Percentiles rank a stretch among this genome's conserved stretches.
Evolutionary conservation across 2,888 invertebrate species (phyloP).

Genomic region (Caenorhabditis plicata): DNA sequence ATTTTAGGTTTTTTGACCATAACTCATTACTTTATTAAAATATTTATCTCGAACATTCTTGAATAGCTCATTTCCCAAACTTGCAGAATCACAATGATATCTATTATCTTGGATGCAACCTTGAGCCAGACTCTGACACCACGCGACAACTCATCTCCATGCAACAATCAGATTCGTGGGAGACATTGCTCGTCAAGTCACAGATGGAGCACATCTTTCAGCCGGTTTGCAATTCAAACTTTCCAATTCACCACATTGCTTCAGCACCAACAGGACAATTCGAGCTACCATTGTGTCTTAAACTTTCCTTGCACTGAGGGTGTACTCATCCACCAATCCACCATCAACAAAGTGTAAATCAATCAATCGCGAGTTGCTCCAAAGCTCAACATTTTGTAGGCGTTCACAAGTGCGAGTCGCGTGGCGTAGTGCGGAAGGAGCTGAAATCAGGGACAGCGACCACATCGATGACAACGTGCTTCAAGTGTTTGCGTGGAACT

Average conservation of each 20-base stretch:
- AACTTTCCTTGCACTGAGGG: conserved; percentile 59
- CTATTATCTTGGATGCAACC: conserved; percentile 49
- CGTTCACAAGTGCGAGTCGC: conserved; percentile 49
- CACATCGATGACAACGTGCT: conserved; percentile 57
- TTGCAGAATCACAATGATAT: conserved; percentile 61
- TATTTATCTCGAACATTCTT: too few species aligned
- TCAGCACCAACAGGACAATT: conserved; percentile 1
- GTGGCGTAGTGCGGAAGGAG: conserved; percentile 56
- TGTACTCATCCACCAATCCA: conserved; percentile 54
- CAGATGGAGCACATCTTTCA: conserved; percentile 27
- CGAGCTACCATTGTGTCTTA: conserved; percentile 41
- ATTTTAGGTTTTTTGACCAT: too few species aligned
- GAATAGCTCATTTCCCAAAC: too few species aligned
- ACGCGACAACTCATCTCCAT: conserved; percentile 29
- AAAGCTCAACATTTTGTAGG: conserved; percentile 17
- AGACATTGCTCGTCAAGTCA: conserved; percentile 14
- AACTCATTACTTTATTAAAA: too few species aligned
- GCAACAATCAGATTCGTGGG: conserved; percentile 19
- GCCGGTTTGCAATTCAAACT: too few species aligned
- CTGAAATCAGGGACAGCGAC: conserved; percentile 57
- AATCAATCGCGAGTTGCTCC: background rate
- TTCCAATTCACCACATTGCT: background rate
- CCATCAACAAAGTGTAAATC: conserved; percentile 29
- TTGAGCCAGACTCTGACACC: conserved; percentile 49
- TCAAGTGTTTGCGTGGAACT: conserved; percentile 50